A percentile compares a stretch with the other conserved stretches of the same genome.
These are phyloP conservation scores for Sycobia sp. DNA, from an alignment of 1,140 invertebrate species.

Conservation along the genomic window DNA sequence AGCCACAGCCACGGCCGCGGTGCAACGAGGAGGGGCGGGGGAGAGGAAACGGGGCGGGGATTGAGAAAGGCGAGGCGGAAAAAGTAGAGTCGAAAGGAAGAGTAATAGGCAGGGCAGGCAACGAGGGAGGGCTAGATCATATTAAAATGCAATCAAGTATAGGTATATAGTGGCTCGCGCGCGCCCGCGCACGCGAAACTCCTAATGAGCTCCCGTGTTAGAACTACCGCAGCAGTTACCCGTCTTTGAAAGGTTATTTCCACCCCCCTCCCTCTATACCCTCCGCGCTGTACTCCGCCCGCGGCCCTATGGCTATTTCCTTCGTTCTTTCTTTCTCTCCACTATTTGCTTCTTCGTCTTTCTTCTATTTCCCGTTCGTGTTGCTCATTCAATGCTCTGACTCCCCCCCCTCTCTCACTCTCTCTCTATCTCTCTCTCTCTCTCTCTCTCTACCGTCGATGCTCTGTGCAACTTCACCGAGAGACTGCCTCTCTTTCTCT, in stretches of 20 bases:
- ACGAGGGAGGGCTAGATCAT: conserved; percentile 31
- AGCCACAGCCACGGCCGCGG: too few species aligned
- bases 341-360: conserved; percentile 2
- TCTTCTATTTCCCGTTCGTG: background rate
- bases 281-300: conserved; percentile 12
- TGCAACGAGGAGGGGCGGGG: too few species aligned
- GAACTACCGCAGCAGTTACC: conserved; percentile 40
- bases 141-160: conserved; percentile 59
- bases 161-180: conserved; percentile 43
- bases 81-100: conserved; percentile 18
- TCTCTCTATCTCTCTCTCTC: conserved; percentile 14
- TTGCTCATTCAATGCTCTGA: background rate
- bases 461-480: too few species aligned
- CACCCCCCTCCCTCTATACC: conserved; percentile 40
- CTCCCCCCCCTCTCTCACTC: background rate
- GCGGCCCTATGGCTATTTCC: background rate
- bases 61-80: too few species aligned
- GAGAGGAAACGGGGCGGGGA: too few species aligned
- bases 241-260: conserved; percentile 47
- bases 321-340: conserved; percentile 3
- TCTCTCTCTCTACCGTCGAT: background rate
- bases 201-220: conserved; percentile 58
- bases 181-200: conserved; percentile 53
- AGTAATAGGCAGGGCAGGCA: conserved; percentile 29
- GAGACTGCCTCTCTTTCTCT: conserved; percentile 5